Percentiles rank a stretch among this genome's conserved stretches.
phyloP scores from a whole-genome alignment of 2,888 invertebrate species.

The Pelosia muscerda region DNA sequence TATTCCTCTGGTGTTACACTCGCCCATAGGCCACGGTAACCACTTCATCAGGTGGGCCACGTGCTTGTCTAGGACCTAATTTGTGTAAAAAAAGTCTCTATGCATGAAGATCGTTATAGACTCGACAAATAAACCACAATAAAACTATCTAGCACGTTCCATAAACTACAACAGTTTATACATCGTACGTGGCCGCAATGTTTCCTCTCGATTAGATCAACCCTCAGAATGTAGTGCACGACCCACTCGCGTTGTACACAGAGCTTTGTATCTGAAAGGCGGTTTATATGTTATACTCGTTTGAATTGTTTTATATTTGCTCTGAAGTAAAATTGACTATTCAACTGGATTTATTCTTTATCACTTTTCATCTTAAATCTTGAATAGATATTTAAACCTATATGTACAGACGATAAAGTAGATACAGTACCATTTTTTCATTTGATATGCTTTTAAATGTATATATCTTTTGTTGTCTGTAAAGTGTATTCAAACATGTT shows the following conservation, averaged over 20 bases:
- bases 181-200: conserved; percentile 15
- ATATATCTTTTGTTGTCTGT: neutral
- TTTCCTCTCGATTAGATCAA: conserved; percentile 3
- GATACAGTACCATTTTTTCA: no score
- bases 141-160: neutral
- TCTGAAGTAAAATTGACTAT: neutral
- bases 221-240: neutral
- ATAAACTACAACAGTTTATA: conserved; percentile 4
- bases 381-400: no score
- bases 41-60: no score
- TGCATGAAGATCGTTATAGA: neutral
- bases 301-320: neutral
- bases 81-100: no score
- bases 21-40: no score
- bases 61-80: no score
- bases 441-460: no score
- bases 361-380: no score
- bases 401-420: no score
- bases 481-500: neutral
- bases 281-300: conserved; percentile 5
- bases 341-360: neutral
- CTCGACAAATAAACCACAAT: conserved; percentile 9
- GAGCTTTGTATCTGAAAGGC: conserved; percentile 16
- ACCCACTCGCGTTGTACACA: neutral
- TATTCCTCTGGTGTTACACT: no score